A percentile compares a stretch with the other conserved stretches of the same genome.
These are phyloP conservation scores for Pseudomyrmex dendroicus DNA, from an alignment of 1,140 invertebrate species.

Conservation along the genomic window DNA sequence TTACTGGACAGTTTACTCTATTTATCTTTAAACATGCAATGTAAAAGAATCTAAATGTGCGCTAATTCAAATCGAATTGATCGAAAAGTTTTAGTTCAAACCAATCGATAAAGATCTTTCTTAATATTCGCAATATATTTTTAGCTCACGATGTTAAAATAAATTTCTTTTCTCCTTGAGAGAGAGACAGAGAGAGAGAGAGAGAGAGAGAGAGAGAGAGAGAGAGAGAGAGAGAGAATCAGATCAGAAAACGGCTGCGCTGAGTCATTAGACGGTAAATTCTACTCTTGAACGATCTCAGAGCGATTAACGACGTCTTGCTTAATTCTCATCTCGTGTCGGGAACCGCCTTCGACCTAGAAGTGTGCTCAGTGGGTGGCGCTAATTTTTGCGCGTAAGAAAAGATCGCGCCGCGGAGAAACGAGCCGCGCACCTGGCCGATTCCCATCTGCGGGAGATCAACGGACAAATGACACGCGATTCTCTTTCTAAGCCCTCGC, in stretches of 20 bases:
- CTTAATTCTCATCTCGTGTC: constrained; percentile 78
- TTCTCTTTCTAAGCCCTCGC: constrained; percentile 74
- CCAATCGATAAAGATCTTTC: background rate
- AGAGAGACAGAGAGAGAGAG: background rate
- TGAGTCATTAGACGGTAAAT: constrained; percentile 53
- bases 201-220: background rate
- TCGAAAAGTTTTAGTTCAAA: background rate
- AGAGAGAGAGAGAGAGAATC: constrained; percentile 24
- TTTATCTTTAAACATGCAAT: too few species aligned
- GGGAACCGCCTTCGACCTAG: constrained; percentile 76
- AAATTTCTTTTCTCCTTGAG: background rate
- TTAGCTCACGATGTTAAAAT: background rate
- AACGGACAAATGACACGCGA: constrained; percentile 85
- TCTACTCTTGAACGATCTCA: constrained; percentile 65
- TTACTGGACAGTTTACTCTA: too few species aligned
- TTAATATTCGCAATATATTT: background rate
- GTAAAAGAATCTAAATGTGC: too few species aligned
- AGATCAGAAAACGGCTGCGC: constrained; percentile 25
- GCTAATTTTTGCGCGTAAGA: constrained; percentile 83
- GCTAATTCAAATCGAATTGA: background rate
- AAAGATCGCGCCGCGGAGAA: constrained; percentile 73
- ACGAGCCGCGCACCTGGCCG: constrained; percentile 78
- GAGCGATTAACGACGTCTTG: constrained; percentile 75
- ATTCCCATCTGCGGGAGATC: constrained; percentile 84
- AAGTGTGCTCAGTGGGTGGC: constrained; percentile 63